phyloP scores from a whole-genome alignment of 2,113 vertebrate genomes.

The Empidonax alnorum region DNA sequence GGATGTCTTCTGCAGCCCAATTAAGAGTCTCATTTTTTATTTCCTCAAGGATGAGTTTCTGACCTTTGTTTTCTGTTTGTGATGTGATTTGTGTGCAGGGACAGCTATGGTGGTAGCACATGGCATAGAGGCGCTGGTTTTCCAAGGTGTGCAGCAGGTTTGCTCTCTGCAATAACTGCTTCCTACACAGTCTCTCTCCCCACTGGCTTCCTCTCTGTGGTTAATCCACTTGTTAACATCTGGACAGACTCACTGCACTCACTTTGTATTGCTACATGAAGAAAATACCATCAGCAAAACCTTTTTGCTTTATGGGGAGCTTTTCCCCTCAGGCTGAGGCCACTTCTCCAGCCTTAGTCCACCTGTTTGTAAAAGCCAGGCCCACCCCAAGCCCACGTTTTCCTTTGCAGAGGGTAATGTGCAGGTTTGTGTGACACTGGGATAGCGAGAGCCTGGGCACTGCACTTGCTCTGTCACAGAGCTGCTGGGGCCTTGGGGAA shows the following conservation, averaged over 20 bases:
- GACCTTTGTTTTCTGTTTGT: not conserved
- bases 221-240: not conserved
- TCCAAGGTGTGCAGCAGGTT: not conserved
- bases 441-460: not conserved
- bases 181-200: fast-evolving
- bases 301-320: not conserved
- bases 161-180: not conserved
- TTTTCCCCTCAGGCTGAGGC: not conserved
- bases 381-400: not conserved
- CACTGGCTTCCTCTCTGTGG: not conserved
- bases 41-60: not conserved
- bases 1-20: not conserved
- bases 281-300: not conserved
- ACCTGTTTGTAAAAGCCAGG: not conserved
- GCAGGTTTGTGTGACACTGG: not conserved
- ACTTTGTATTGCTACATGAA: not conserved
- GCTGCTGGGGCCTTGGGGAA: not conserved
- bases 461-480: not conserved
- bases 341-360: not conserved
- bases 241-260: not conserved
- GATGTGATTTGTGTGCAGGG: fast-evolving
- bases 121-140: fast-evolving
- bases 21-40: not conserved
- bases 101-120: fast-evolving
- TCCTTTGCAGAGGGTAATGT: not conserved